Evolutionary conservation across 2,113 vertebrate genomes (phyloP), one percentile per base, ranked within the genome.

Genomic region (Neomonachus schauinslandi): DNA sequence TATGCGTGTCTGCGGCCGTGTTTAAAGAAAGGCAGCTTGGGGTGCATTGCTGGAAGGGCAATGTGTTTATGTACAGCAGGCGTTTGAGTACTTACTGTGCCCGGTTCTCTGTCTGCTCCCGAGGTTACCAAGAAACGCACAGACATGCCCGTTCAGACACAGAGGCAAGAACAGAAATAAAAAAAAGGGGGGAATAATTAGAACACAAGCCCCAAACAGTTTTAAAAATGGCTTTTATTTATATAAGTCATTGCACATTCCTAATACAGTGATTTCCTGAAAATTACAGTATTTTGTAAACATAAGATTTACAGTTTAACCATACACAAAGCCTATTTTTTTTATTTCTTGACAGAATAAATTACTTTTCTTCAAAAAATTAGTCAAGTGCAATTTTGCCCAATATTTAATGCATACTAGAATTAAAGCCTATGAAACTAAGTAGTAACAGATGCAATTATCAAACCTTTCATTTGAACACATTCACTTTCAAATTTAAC

Each of bases 51-150:
- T 53, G 92, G 97, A 97, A 94, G 69, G 85, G 61, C 97, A 95
- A 92, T 2, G 61, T 97, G 86, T 97, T 88, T 18, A 19, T 81
- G 91, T 95, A 61, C 94, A 98, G 81, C 94, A 98, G 97, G 97
- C 95, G 98, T 97, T 71, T 87, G 98, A 96, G 99, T 99, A 99
- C 99, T 99, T 99, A 99, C 99, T 98, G 99, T 99, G 99, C 99
- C 98, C 0, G 99, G 99, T 95, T 99, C 99, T 99, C 99, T 99
- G 97, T 99, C 99, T 99, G 98, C 99, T 99, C 98, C 99, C 98
- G 98, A 97, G 91, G 99, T 98, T 99, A 99, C 98, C 98, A 99
- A 99, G 99, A 99, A 98, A 99, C 89, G 99, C 98, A 99, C 98
- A 99, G 99, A 99, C 98, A 99, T 99, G 99, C 99, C 99, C 98